These are phyloP conservation scores for Lycocorax pyrrhopterus DNA, from an alignment of 2,113 vertebrate species.

Conservation along the genomic window DNA sequence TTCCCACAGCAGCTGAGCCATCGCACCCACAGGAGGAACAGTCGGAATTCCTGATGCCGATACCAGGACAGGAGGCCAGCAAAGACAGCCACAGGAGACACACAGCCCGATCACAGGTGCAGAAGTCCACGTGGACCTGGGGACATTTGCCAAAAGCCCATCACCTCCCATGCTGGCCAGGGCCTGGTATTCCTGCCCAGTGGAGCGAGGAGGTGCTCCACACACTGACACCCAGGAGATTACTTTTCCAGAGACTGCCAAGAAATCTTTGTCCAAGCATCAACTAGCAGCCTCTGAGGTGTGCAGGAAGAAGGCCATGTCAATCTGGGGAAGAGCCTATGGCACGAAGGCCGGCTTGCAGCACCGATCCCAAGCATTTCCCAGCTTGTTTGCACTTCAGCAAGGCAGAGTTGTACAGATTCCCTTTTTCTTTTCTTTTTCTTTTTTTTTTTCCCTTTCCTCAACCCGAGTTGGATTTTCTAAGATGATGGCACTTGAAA, in stretches of 20 bases:
- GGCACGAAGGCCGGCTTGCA: rapidly evolving
- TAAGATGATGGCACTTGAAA: conserved; percentile 42
- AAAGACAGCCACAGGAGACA: neutral
- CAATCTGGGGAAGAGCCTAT: neutral
- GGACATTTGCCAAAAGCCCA: neutral
- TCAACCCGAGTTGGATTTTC: neutral
- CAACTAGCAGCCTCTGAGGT: neutral
- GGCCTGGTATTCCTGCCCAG: neutral
- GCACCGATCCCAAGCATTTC: neutral
- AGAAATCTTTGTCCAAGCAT: neutral
- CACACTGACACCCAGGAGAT: neutral
- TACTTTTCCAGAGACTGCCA: neutral
- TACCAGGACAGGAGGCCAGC: neutral
- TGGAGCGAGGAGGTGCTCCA: neutral
- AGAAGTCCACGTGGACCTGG: neutral
- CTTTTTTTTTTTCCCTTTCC: rapidly evolving
- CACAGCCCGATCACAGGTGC: neutral
- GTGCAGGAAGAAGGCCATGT: neutral
- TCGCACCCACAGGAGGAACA: neutral
- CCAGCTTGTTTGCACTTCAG: neutral
- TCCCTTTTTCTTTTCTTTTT: neutral
- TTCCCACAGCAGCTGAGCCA: neutral
- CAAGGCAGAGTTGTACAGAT: neutral
- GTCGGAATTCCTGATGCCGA: neutral
- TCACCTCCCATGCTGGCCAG: neutral